Evolutionary conservation across 2,113 vertebrate species (phyloP).

Genomic region (Otis tarda): DNA sequence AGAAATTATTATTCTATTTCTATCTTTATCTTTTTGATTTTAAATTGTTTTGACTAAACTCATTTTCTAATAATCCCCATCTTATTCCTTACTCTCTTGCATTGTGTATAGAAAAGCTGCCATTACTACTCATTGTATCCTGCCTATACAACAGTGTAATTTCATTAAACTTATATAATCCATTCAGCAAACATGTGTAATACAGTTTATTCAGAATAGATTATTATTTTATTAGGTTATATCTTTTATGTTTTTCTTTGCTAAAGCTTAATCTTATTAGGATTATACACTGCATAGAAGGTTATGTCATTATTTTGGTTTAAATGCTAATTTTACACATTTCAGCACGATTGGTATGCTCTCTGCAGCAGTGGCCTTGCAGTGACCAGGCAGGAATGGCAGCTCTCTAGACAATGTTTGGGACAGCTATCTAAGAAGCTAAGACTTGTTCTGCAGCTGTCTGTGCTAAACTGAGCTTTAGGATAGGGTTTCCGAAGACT

Average conservation of each 20-base stretch:
- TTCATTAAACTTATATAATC: constrained; percentile 61
- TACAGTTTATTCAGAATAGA: constrained; percentile 46
- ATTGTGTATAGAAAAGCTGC: constrained; percentile 39
- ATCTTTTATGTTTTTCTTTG: constrained; percentile 53
- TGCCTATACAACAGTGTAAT: constrained; percentile 51
- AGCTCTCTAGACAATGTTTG: constrained; percentile 18
- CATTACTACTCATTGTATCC: constrained; percentile 63
- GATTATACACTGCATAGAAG: constrained; percentile 13
- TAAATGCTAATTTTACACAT: constrained; percentile 64
- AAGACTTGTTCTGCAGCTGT: constrained; percentile 21
- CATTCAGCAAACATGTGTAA: constrained; percentile 53
- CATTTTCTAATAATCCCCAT: constrained; percentile 44
- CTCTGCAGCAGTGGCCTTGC: constrained; percentile 8
- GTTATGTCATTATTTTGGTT: constrained; percentile 56
- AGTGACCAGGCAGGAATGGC: constrained; percentile 1
- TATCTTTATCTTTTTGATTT: constrained; percentile 27
- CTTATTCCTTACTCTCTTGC: constrained; percentile 26
- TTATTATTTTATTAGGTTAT: constrained; percentile 59
- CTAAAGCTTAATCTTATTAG: constrained; percentile 55
- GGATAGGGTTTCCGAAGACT: constrained; percentile 20
- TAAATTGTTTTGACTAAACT: constrained; percentile 49
- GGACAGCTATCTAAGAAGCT: not conserved
- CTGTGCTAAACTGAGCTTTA: constrained; percentile 45
- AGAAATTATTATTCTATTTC: constrained; percentile 48
- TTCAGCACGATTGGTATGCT: constrained; percentile 15